phyloP scores from a whole-genome alignment of 2,113 vertebrate species.

The Cairina moschata region DNA sequence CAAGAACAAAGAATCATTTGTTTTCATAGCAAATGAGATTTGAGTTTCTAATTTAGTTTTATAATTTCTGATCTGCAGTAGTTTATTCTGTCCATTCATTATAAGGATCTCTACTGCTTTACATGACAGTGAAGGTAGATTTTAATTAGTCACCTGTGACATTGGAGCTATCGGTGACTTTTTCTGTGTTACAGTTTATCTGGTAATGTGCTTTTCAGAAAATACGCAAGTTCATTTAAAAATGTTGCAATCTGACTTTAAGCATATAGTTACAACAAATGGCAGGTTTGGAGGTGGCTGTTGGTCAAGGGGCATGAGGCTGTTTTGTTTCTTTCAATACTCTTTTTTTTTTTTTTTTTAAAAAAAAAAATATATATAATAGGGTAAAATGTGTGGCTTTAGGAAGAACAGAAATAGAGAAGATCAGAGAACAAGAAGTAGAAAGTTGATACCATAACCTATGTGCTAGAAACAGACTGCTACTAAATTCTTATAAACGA shows the following conservation, averaged over 20 bases:
- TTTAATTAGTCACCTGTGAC: slow-evolving; percentile 1
- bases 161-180: not conserved
- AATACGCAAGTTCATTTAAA: not conserved
- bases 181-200: not conserved
- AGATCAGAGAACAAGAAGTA: not conserved
- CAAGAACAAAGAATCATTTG: slow-evolving; percentile 14
- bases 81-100: slow-evolving; percentile 32
- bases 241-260: not conserved
- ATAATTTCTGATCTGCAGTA: slow-evolving; percentile 37
- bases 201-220: not conserved
- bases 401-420: not conserved
- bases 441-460: not conserved
- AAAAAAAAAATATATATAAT: not conserved
- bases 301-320: not conserved
- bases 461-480: not conserved
- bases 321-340: not conserved
- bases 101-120: slow-evolving; percentile 30
- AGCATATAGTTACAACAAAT: not conserved
- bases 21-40: slow-evolving; percentile 55
- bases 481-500: not conserved
- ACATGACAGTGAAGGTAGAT: not conserved
- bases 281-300: not conserved
- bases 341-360: not conserved
- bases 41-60: slow-evolving; percentile 43
- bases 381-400: not conserved